These are phyloP conservation scores for Drosophila jambulina DNA, from an alignment of 1,140 invertebrate species.

Conservation along the genomic window DNA sequence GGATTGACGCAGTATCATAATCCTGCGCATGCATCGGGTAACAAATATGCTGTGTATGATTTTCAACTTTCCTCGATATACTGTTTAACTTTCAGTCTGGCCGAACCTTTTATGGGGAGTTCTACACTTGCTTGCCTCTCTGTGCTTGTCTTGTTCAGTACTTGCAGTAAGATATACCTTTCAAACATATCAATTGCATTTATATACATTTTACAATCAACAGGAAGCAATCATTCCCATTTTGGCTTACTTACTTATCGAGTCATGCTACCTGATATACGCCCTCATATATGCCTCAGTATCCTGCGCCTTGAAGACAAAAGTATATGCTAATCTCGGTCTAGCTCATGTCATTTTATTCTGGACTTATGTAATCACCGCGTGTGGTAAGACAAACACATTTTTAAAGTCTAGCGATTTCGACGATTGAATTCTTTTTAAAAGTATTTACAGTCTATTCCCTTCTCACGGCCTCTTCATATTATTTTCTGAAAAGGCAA, in stretches of 20 bases:
- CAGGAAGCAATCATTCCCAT: not conserved
- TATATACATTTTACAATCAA: not conserved
- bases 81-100: constrained; percentile 7
- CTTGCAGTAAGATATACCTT: constrained; percentile 2
- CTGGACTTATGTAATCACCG: not conserved
- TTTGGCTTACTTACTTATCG: not conserved
- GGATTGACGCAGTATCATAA: not conserved
- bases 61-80: no score
- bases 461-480: not conserved
- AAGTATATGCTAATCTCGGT: not conserved
- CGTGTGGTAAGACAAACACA: not conserved
- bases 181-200: not conserved
- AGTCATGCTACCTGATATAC: not conserved
- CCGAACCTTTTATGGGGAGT: constrained; percentile 8
- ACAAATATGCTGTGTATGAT: not conserved
- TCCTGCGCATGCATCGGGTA: constrained; percentile 1
- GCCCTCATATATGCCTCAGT: not conserved
- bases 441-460: constrained; percentile 1
- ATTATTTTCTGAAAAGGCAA: constrained; percentile 2
- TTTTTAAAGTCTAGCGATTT: no score
- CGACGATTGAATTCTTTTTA: not conserved
- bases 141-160: constrained; percentile 9
- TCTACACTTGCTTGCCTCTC: constrained; percentile 4
- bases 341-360: not conserved
- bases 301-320: not conserved